Percentiles rank a stretch among this genome's conserved stretches.
Conservation (phyloP, 2,888 invertebrate species). For the Hypomecis punctinalis region DNA sequence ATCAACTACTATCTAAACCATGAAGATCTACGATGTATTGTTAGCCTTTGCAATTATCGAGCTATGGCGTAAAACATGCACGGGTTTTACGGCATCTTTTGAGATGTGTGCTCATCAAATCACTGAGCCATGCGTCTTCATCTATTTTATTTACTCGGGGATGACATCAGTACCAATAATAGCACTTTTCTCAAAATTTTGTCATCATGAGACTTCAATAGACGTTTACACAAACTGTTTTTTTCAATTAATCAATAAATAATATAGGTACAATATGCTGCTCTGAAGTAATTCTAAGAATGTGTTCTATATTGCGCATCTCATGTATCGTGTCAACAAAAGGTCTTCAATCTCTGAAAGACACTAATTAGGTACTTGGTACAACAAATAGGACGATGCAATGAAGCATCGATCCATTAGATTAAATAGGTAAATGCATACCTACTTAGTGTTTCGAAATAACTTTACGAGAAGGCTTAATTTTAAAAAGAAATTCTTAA, state of each 20-base stretch:
- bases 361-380: no score
- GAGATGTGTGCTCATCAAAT: slow-evolving; percentile 7
- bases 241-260: neutral
- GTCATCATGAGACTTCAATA: slow-evolving; percentile 1
- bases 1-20: neutral
- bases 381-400: no score
- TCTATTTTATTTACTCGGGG: neutral
- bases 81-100: neutral
- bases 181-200: neutral
- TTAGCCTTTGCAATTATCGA: slow-evolving; percentile 10
- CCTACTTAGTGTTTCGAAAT: no score
- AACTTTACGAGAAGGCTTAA: no score
- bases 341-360: no score
- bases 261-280: no score
- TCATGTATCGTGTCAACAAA: no score
- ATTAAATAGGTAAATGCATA: no score
- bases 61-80: slow-evolving; percentile 16
- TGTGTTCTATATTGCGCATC: no score
- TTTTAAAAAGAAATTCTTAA: no score
- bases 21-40: neutral
- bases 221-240: neutral
- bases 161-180: slow-evolving; percentile 12
- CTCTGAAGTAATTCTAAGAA: no score
- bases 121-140: slow-evolving; percentile 8
- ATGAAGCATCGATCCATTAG: no score